Evolutionary conservation across 2,888 invertebrate species (phyloP).

Genomic region (Amphipoea oculea): DNA sequence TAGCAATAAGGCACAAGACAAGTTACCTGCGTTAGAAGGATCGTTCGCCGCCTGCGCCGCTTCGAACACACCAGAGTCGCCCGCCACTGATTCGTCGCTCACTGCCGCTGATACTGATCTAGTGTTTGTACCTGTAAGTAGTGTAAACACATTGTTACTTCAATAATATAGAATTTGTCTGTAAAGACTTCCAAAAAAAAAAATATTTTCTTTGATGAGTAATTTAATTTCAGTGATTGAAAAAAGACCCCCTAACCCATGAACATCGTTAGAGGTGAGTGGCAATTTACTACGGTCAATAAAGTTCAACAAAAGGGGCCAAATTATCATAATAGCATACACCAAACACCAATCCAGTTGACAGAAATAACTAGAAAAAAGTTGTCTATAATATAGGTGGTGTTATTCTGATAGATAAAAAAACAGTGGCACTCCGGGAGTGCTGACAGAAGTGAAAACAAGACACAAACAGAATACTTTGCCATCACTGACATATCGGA

Average conservation of each 20-base stretch:
- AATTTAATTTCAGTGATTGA: too few relatives aligned
- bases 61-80: slow-evolving; percentile 98
- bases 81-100: slow-evolving; percentile 99
- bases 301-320: too few relatives aligned
- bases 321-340: too few relatives aligned
- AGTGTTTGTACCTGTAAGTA: slow-evolving; percentile 93
- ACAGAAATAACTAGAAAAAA: too few relatives aligned
- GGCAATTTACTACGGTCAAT: neutral
- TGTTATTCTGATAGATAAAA: neutral
- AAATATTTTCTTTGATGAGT: neutral
- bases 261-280: neutral
- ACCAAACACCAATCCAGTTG: too few relatives aligned
- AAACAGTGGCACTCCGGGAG: too few relatives aligned
- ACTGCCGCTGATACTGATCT: slow-evolving; percentile 98
- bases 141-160: neutral
- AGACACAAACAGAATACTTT: too few relatives aligned
- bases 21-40: slow-evolving; percentile 84
- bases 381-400: too few relatives aligned
- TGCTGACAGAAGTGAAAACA: too few relatives aligned
- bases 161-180: neutral
- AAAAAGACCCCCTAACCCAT: too few relatives aligned
- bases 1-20: neutral
- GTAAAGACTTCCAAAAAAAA: neutral
- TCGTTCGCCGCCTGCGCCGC: slow-evolving; percentile 93
- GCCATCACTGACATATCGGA: too few relatives aligned